Evolutionary conservation across 2,888 invertebrate genomes (phyloP), one percentile per base, ranked within the genome.

Genomic region (Arctia plantaginis): DNA sequence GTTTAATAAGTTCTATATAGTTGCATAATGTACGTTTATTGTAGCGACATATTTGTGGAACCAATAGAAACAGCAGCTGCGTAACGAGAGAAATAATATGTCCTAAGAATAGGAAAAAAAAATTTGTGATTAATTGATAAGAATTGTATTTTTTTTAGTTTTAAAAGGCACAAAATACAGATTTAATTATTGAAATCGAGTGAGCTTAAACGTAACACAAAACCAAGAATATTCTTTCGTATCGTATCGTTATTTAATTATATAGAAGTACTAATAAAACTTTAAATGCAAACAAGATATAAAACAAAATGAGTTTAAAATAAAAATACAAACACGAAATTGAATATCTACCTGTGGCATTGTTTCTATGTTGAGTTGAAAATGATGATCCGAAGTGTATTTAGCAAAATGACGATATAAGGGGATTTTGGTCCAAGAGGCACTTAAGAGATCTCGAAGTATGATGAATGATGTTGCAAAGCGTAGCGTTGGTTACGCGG

Each of bases 381-480:
- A 62, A 55, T 3, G 62, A 30, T 62, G 30, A 74, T 72, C 64
- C n/a, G 64, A 71, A 65, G 78, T 80, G 76, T 86, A 81, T 81
- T 82, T 81, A 84, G 83, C 76, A 74, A 81, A 82, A 84, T 82
- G 82, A 78, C 80, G 82, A 82, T 79, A 77, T 82, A 80, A 80
- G 81, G 78, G 79, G 84, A 86, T 88, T 86, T 87, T 81, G 88
- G 86, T 90, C 86, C 88, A 90, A 90, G 89, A 90, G 92, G 93
- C 93, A 94, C 94, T 95, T 94, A 92, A 89, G 89, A 90, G 90
- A 90, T 90, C 88, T 94, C 92, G 92, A 93, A 94, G 92, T 93
- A 92, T 95, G 95, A 95, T 94, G 93, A 93, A 94, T 92, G 93
- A 92, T 92, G 85, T 88, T 84, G 81, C 71, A 68, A 68, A 68